These are phyloP conservation scores for Mohoua ochrocephala DNA, from an alignment of 2,113 vertebrate species.

Conservation along the genomic window DNA sequence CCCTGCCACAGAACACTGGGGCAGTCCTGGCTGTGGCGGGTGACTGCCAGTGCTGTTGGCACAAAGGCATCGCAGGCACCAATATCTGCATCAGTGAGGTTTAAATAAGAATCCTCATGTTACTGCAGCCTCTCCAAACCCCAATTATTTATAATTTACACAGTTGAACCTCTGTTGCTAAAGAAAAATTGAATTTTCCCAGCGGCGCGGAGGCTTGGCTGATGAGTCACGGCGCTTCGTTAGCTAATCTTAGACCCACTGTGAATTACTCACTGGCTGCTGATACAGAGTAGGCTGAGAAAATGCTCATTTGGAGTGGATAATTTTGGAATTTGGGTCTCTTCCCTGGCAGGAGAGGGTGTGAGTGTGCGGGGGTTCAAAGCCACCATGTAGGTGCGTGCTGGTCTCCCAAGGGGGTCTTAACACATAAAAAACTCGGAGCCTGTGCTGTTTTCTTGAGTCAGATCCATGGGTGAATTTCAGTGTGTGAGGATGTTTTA, in stretches of 20 bases:
- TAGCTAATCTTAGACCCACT: neutral
- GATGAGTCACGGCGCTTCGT: neutral
- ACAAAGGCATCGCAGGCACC: neutral
- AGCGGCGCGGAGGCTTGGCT: neutral
- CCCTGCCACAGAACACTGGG: rapidly evolving
- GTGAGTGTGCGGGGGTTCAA: rapidly evolving
- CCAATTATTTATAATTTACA: neutral
- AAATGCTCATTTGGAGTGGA: neutral
- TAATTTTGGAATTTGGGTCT: constrained; percentile 17
- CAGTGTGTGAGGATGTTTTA: neutral
- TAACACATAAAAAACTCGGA: neutral
- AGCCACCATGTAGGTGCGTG: neutral
- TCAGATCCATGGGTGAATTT: neutral
- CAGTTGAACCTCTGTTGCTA: neutral
- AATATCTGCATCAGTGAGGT: rapidly evolving
- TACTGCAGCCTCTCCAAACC: neutral
- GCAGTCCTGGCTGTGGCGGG: rapidly evolving
- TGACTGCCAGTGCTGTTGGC: rapidly evolving
- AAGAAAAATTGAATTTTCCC: neutral
- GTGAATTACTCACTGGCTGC: neutral
- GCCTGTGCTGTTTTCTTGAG: neutral
- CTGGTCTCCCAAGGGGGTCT: neutral
- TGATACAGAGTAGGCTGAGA: neutral
- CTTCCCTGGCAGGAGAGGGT: neutral
- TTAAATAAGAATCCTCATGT: neutral